Evolutionary conservation across 2,113 vertebrate genomes (phyloP).

Genomic region (cattle (Bos taurus)): ARS-UCD2.0 NC_037357.1:5914001-5914500

Average conservation of each 20-base stretch:
- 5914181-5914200: not conserved
- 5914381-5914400: not conserved
- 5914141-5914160: not conserved
- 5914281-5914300: not conserved
- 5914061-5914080: not conserved
- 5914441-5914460: not conserved
- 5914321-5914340: not conserved
- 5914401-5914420: not conserved
- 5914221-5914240: not conserved
- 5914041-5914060: not conserved
- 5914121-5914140: not conserved
- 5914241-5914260: not conserved
- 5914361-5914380: not conserved
- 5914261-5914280: not conserved
- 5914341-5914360: not conserved
- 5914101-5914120: not conserved
- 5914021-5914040: not conserved
- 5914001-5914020: not conserved
- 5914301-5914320: not conserved
- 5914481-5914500: not conserved
- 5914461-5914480: not conserved
- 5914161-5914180: not conserved
- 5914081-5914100: not conserved
- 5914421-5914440: not conserved
- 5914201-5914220: not conserved